Percentiles rank a stretch among this genome's conserved stretches.
These are phyloP conservation scores for Gymnocypris eckloni DNA, from an alignment of 2,797 vertebrate species.

Conservation along the genomic window DNA sequence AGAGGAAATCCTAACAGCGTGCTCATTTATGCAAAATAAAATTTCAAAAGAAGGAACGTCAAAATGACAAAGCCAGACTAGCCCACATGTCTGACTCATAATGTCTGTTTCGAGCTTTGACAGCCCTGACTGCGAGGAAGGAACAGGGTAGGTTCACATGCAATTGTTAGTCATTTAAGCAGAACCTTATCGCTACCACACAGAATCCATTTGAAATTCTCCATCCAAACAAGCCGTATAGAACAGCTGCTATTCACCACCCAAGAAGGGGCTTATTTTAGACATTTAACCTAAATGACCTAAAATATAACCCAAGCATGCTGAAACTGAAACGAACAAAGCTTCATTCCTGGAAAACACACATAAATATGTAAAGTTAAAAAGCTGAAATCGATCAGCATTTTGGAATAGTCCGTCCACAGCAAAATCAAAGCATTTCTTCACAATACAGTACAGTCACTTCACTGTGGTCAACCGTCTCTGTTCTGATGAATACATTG, in stretches of 20 bases:
- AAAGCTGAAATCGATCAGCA: neutral
- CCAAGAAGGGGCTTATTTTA: neutral
- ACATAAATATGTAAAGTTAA: neutral
- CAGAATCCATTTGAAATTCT: neutral
- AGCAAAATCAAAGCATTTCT: neutral
- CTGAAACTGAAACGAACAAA: conserved; percentile 1
- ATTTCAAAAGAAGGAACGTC: neutral
- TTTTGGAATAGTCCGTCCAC: neutral
- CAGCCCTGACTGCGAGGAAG: conserved; percentile 9
- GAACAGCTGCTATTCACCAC: neutral
- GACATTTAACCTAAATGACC: neutral
- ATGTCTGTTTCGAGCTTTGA: neutral
- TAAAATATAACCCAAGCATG: neutral
- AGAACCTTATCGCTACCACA: conserved; percentile 24
- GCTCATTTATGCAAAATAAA: neutral
- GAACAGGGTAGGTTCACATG: neutral
- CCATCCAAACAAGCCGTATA: neutral
- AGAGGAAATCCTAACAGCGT: neutral
- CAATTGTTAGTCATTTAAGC: neutral
- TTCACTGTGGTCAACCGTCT: neutral
- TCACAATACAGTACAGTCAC: neutral
- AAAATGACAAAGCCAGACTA: neutral
- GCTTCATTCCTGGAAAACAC: neutral
- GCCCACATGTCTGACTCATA: neutral
- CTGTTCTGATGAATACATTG: neutral